Conservation (phyloP, 2,797 vertebrate species). For the Hydrolagus colliei region DNA sequence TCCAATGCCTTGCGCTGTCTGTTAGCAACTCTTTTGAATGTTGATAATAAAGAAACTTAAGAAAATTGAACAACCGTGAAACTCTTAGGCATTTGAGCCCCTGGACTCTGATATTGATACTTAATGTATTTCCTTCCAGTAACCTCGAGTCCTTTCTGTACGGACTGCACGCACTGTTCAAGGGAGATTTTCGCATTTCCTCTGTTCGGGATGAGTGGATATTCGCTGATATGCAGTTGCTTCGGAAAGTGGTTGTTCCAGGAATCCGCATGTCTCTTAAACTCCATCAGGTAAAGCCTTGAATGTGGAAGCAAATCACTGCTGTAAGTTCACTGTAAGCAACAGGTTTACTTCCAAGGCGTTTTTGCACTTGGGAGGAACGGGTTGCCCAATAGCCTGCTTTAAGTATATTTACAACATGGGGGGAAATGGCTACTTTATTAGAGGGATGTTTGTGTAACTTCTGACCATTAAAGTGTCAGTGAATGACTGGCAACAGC, state of each 20-base stretch:
- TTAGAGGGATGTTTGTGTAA: not conserved
- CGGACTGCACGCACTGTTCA: slow-evolving; percentile 91
- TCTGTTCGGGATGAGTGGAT: slow-evolving; percentile 96
- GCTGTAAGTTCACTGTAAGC: not conserved
- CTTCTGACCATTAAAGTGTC: not conserved
- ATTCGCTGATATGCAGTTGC: slow-evolving; percentile 97
- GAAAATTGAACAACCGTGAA: no score
- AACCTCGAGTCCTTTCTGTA: slow-evolving; percentile 97
- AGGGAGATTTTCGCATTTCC: slow-evolving; percentile 96
- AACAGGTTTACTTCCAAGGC: not conserved
- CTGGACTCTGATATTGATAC: not conserved
- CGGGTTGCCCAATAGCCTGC: no score
- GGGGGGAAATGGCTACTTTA: not conserved
- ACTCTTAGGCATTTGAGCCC: no score
- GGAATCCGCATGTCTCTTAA: slow-evolving; percentile 97
- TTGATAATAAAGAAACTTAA: not conserved
- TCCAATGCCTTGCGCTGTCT: not conserved
- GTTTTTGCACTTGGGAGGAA: no score
- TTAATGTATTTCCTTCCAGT: slow-evolving; percentile 50
- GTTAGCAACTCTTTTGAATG: not conserved
- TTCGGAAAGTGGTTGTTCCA: slow-evolving; percentile 93
- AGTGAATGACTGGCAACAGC: not conserved
- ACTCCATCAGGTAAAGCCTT: slow-evolving; percentile 78
- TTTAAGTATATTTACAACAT: not conserved
- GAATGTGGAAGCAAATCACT: not conserved